Percentiles rank a stretch among this genome's conserved stretches.
phyloP scores from a whole-genome alignment of 23 tunicate species.

The Botrylloides violaceus region DNA sequence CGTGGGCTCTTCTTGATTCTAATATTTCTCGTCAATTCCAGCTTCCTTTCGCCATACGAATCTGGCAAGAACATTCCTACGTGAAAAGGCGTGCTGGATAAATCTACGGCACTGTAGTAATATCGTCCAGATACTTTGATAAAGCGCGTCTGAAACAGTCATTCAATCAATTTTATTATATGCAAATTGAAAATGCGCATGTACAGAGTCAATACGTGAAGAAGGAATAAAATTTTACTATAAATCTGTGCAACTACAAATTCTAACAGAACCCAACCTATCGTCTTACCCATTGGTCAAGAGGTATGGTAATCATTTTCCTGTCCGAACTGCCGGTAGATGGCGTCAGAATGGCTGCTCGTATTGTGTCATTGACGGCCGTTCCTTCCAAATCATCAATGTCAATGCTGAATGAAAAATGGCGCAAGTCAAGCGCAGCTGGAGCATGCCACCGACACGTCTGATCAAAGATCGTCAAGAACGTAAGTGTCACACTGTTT shows the following conservation, averaged over 20 bases:
- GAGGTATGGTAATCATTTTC: conserved; percentile 9
- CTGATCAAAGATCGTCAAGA: too few relatives aligned
- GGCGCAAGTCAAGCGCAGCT: too few relatives aligned
- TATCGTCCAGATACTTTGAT: conserved; percentile 22
- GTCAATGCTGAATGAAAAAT: conserved; percentile 28
- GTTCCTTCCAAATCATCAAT: conserved; percentile 30
- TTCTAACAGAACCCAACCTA: neutral
- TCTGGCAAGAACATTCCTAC: conserved; percentile 45
- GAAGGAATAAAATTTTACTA: too few relatives aligned
- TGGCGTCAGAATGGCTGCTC: conserved; percentile 6
- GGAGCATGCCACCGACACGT: too few relatives aligned
- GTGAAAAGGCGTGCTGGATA: conserved; percentile 41
- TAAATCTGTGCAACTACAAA: neutral
- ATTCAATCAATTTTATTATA: too few relatives aligned
- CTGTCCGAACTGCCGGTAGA: neutral
- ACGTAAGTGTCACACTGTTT: too few relatives aligned
- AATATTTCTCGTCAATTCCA: conserved; percentile 26
- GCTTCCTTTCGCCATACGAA: conserved; percentile 56
- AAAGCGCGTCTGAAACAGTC: conserved; percentile 31
- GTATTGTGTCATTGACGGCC: conserved; percentile 1
- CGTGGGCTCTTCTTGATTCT: conserved; percentile 26
- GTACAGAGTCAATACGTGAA: too few relatives aligned
- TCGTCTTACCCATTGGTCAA: conserved; percentile 27
- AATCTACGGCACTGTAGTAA: conserved; percentile 35
- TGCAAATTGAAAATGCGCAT: too few relatives aligned